A percentile compares a stretch with the other conserved stretches of the same genome.
These are phyloP conservation scores for Corythoichthys haematopterus DNA, from an alignment of 2,113 vertebrate genomes.

Conservation along the genomic window DNA sequence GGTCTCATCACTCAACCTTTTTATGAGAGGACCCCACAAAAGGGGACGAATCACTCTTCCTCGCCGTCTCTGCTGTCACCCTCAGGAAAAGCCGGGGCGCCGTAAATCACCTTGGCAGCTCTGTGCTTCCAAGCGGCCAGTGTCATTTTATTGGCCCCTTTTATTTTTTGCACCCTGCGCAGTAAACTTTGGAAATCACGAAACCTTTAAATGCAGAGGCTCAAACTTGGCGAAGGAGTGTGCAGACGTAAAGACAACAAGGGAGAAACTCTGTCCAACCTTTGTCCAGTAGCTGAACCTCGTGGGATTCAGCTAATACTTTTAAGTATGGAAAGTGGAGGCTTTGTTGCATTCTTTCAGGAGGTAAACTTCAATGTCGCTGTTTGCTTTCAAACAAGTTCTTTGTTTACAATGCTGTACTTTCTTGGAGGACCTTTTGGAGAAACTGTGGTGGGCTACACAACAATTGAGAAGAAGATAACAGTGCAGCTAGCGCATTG, in stretches of 20 bases:
- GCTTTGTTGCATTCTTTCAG: slow-evolving; percentile 56
- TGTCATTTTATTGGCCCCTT: slow-evolving; percentile 61
- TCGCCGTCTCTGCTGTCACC: slow-evolving; percentile 61
- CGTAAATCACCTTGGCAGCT: slow-evolving; percentile 74
- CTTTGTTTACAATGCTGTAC: slow-evolving; percentile 53
- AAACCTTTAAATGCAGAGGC: slow-evolving; percentile 40
- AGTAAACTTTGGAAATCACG: slow-evolving; percentile 24
- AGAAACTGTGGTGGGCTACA: too few species aligned
- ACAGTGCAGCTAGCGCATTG: too few species aligned
- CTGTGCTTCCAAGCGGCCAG: slow-evolving; percentile 59
- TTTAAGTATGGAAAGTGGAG: slow-evolving; percentile 53
- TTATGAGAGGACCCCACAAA: slow-evolving; percentile 67
- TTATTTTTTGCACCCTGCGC: slow-evolving; percentile 44
- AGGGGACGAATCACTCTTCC: slow-evolving; percentile 58
- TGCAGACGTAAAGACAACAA: slow-evolving; percentile 30
- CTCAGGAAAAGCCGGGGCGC: slow-evolving; percentile 60
- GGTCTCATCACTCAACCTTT: slow-evolving; percentile 65
- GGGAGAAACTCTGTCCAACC: slow-evolving; percentile 44
- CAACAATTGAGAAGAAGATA: too few species aligned
- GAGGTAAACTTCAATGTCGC: slow-evolving; percentile 50
- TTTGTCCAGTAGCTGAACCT: slow-evolving; percentile 61
- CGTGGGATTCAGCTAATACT: slow-evolving; percentile 54
- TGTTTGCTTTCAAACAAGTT: slow-evolving; percentile 44
- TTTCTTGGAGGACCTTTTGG: slow-evolving; percentile 30
- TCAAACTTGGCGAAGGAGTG: slow-evolving; percentile 38